Evolutionary conservation across 2,888 invertebrate species (phyloP), one percentile per base, ranked within the genome.

Genomic region (Drosophila percnosoma): DNA sequence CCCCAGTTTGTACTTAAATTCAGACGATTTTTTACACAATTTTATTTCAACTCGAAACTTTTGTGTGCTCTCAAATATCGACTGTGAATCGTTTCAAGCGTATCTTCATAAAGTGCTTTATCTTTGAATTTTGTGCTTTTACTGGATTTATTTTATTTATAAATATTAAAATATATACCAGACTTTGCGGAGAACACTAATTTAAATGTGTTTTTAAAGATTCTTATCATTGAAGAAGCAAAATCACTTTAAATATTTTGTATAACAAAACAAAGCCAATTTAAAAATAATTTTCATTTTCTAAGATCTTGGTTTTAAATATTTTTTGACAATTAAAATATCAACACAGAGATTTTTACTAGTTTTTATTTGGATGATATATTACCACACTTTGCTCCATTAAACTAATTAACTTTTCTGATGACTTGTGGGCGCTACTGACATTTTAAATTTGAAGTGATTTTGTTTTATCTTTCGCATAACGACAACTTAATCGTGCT

Each of bases 401-500:
- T 67, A 36, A 15, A 10, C 21, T 21, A 51, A 40, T 54, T 51
- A 33, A 27, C 36, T 36, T 53, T 29, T 21, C 10, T 31, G 7
- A 67, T 66, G 54, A 54, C 63, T 8, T 40, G 33, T 68, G 33
- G 15, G n/a, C 45, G 31, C 21, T 52, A 65, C 42, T 51, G 53
- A 62, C 54, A 67, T 68, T 55, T 58, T n/a, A 51, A 75, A 48
- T 80, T 73, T 86, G 52, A 86, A 83, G 83, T 83, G 88, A 86
- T 78, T 85, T 86, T 68, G 68, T 69, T 64, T 62, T 66, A 57
- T 31, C 13, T 34, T 66, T 55, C 52, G 59, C 60, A 49, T 60
- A 75, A 78, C 69, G 53, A 63, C 68, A 86, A 72, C 52, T 62
- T 68, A 87, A 80, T 80, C 74, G 88, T 83, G 77, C 68, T 65